phyloP scores from a whole-genome alignment of 2,888 invertebrate species.

The Drosophila leonis region DNA sequence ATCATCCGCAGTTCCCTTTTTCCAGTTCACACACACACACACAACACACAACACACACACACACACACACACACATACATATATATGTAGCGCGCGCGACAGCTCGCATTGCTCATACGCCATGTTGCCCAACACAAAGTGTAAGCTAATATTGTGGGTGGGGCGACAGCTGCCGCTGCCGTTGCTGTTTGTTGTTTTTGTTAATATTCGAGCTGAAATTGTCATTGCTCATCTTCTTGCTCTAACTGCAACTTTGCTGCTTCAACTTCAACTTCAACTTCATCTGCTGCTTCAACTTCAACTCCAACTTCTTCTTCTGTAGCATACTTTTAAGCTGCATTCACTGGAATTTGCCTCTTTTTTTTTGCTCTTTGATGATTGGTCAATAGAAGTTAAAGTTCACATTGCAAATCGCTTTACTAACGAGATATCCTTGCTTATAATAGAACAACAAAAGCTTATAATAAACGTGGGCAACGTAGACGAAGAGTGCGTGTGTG shows the following conservation, averaged over 20 bases:
- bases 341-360: not conserved
- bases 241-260: not conserved
- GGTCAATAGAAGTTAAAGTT: constrained; percentile 4
- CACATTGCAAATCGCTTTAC: constrained; percentile 8
- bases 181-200: constrained; percentile 14
- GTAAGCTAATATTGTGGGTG: constrained; percentile 51
- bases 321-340: constrained; percentile 20
- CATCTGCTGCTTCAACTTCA: not conserved
- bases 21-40: constrained; percentile 19
- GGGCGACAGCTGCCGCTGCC: constrained; percentile 7
- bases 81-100: constrained; percentile 13
- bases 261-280: not conserved
- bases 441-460: constrained; percentile 3
- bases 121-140: constrained; percentile 55
- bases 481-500: not conserved
- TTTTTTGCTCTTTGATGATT: not conserved
- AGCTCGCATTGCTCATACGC: constrained; percentile 63
- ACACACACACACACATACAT: not conserved
- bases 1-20: constrained; percentile 67
- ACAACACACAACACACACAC: not conserved
- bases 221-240: not conserved
- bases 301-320: not conserved
- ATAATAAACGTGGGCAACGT: not conserved
- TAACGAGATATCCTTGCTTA: constrained; percentile 8
- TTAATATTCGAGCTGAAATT: constrained; percentile 14